phyloP scores from a whole-genome alignment of 2,113 vertebrate species.

The Numida meleagris region DNA sequence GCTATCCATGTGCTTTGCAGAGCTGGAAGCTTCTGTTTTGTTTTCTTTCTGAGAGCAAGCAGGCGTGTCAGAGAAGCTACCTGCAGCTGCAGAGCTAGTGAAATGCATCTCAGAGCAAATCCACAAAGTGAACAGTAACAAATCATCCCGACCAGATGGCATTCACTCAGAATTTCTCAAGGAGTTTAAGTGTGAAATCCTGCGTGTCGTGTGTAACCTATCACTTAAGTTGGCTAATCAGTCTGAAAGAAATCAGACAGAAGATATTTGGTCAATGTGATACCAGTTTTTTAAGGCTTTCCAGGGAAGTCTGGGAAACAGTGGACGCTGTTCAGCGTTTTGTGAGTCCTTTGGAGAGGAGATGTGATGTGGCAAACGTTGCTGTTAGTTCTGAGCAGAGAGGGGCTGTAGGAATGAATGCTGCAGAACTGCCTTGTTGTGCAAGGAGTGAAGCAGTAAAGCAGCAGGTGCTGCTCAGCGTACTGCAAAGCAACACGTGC shows the following conservation, averaged over 20 bases:
- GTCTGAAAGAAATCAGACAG: background rate
- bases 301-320: background rate
- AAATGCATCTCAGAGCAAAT: background rate
- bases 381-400: background rate
- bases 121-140: conserved; percentile 42
- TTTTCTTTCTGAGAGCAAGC: background rate
- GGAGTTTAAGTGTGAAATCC: conserved; percentile 50
- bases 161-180: conserved; percentile 21
- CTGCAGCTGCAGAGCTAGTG: background rate
- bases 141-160: conserved; percentile 49
- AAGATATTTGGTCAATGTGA: background rate
- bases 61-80: background rate
- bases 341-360: background rate
- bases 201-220: conserved; percentile 54
- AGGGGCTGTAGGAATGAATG: background rate
- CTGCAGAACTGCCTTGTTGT: background rate
- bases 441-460: background rate
- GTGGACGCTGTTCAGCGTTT: accelerated
- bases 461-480: accelerated
- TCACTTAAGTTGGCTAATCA: conserved; percentile 9
- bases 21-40: background rate
- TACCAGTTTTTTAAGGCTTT: background rate
- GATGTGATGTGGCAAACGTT: background rate
- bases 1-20: background rate
- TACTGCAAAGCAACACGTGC: accelerated